A percentile compares a stretch with the other conserved stretches of the same genome.
Evolutionary conservation across 2,797 vertebrate species (phyloP).

Genomic region (Neostethus bicornis): DNA sequence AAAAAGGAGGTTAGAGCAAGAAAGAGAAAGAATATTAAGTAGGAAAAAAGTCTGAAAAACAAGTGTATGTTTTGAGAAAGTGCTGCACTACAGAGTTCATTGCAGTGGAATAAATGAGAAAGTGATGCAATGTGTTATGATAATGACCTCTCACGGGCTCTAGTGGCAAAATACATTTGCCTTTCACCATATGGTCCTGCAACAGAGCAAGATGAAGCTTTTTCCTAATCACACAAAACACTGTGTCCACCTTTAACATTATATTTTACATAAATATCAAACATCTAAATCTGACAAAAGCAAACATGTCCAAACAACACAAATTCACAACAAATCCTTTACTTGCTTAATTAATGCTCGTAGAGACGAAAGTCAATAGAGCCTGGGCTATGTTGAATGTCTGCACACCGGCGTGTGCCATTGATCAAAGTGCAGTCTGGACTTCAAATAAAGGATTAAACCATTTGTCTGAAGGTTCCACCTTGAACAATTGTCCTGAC

Average conservation of each 20-base stretch:
- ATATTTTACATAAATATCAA: not conserved
- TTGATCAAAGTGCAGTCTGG: constrained; percentile 59
- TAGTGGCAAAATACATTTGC: constrained; percentile 33
- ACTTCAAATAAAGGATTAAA: constrained; percentile 62
- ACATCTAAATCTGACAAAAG: not conserved
- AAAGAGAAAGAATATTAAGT: too few relatives aligned
- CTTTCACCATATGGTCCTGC: constrained; percentile 29
- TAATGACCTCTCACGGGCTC: constrained; percentile 33
- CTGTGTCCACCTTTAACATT: constrained; percentile 2
- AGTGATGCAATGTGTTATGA: constrained; percentile 48
- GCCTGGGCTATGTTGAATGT: constrained; percentile 36
- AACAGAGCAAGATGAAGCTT: constrained; percentile 24
- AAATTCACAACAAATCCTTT: constrained; percentile 67
- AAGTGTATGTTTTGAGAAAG: constrained; percentile 1
- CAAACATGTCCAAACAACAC: constrained; percentile 17
- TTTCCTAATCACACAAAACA: constrained; percentile 38
- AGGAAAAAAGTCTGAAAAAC: constrained; percentile 13
- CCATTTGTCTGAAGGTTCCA: constrained; percentile 49
- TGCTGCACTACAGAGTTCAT: not conserved
- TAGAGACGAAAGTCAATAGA: constrained; percentile 60
- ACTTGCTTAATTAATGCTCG: constrained; percentile 70
- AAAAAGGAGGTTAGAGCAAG: constrained; percentile 11
- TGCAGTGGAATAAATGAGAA: constrained; percentile 32
- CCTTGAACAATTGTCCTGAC: constrained; percentile 66
- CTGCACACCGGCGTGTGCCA: constrained; percentile 24